Conservation (phyloP, 2,888 invertebrate species). For the Melanophora roralis region DNA sequence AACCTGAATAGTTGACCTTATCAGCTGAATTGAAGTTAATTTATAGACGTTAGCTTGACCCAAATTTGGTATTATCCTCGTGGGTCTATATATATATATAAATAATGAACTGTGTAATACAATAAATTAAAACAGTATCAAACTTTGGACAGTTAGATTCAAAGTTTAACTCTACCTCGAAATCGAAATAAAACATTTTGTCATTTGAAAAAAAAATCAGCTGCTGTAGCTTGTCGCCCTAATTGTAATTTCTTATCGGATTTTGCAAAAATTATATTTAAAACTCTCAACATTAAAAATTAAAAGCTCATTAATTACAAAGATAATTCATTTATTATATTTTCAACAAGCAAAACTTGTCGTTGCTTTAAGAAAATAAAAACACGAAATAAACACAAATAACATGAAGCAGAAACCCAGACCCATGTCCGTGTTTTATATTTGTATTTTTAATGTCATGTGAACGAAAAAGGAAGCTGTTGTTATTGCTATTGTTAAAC, state of each 20-base stretch:
- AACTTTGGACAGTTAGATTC: no score
- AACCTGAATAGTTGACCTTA: no score
- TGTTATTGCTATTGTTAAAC: constrained; percentile 34
- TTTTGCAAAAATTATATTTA: background rate
- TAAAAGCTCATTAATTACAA: constrained; percentile 76
- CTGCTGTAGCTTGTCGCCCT: background rate
- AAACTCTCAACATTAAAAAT: constrained; percentile 70
- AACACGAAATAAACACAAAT: background rate
- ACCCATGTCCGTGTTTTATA: constrained; percentile 2
- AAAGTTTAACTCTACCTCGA: no score
- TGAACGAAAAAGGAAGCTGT: constrained; percentile 26
- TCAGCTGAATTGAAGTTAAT: no score
- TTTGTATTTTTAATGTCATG: constrained; percentile 2
- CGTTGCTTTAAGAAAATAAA: constrained; percentile 15
- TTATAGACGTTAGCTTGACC: no score
- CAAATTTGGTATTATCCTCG: no score
- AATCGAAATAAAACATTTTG: no score
- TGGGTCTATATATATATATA: no score
- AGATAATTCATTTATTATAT: constrained; percentile 75
- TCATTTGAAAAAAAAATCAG: no score
- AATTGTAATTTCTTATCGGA: background rate
- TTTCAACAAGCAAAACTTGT: constrained; percentile 71
- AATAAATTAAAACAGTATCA: no score
- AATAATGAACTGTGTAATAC: no score
- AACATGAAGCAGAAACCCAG: background rate